Evolutionary conservation across 2,888 invertebrate genomes (phyloP), one percentile per base, ranked within the genome.

Genomic region (Acrobasis consociella): DNA sequence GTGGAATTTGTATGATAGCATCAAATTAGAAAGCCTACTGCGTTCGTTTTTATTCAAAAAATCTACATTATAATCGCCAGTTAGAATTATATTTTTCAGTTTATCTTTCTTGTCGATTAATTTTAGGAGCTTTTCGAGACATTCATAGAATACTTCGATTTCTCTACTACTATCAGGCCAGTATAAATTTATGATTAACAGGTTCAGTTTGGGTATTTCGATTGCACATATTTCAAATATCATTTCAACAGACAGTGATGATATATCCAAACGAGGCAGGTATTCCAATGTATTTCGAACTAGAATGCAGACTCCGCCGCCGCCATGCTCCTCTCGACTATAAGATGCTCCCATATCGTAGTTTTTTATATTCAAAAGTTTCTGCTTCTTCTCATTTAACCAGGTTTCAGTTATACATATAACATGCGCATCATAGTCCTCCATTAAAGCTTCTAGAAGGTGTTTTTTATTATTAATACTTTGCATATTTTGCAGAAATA

Each of bases 201-300:
- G 0, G 53, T 69, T 65, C 9, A 31, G 1, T 13, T 60, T 63
- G 8, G 56, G 56, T 22, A 72, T 49, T 31, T 63, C 62, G 3
- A 67, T 58, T 13, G 67, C 68, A 63, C 68, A 64, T 8, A 64
- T 42, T 63, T 72, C 72, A 51, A 69, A 59, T 9, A 69, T 60
- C 38, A 62, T 65, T 58, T 72, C 70, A n/a, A 67, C 37, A 9
- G 68, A 65, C 53, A 67, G 13, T 17, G 31, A 60, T 16, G 16
- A n/a, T 39, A 71, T 64, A 62, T 69, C 66, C 10, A 31, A 22
- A 50, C 64, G 38, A 16, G 68, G 65, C 10, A 8, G 17, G 56
- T 42, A 68, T 37, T 69, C 62, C 11, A 67, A 17, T 9, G 53
- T 38, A 13, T 67, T 52, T 49, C 62, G 60, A 1, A 67, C 1